A percentile compares a stretch with the other conserved stretches of the same genome.
Conservation (phyloP, 2,113 vertebrate species). For the Perca fluviatilis region DNA sequence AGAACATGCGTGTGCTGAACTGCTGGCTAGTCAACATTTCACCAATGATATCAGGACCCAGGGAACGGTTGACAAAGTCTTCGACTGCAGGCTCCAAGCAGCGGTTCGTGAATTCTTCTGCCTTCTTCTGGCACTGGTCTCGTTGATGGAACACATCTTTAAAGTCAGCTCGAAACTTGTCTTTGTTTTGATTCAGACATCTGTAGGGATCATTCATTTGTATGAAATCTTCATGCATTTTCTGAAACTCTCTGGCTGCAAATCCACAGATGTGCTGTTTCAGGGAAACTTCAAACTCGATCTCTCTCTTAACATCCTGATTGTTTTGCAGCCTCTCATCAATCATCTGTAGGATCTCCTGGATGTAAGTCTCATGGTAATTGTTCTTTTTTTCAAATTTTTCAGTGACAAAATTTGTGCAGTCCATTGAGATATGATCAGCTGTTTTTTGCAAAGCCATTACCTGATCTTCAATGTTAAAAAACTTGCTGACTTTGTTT, state of each 20-base stretch:
- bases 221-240: conserved; percentile 68
- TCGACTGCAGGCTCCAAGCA: conserved; percentile 71
- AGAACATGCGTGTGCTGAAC: conserved; percentile 58
- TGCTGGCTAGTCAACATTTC: conserved; percentile 47
- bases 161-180: conserved; percentile 47
- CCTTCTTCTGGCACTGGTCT: conserved; percentile 79
- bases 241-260: conserved; percentile 58
- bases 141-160: conserved; percentile 69
- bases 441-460: not conserved
- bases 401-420: rapidly evolving
- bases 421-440: not conserved
- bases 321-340: not conserved
- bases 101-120: conserved; percentile 64
- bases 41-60: conserved; percentile 70
- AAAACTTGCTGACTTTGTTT: rapidly evolving
- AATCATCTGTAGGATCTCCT: conserved; percentile 65
- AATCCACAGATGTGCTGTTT: conserved; percentile 77
- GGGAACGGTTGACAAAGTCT: conserved; percentile 37
- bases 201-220: conserved; percentile 58
- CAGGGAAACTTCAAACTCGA: conserved; percentile 56
- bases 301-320: not conserved
- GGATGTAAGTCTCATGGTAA: conserved; percentile 69
- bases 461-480: rapidly evolving
- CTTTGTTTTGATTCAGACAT: conserved; percentile 52
- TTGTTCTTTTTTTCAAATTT: not conserved